A percentile compares a stretch with the other conserved stretches of the same genome.
Evolutionary conservation across 2,888 invertebrate genomes (phyloP).

Genomic region (Agapetus fuscipes): DNA sequence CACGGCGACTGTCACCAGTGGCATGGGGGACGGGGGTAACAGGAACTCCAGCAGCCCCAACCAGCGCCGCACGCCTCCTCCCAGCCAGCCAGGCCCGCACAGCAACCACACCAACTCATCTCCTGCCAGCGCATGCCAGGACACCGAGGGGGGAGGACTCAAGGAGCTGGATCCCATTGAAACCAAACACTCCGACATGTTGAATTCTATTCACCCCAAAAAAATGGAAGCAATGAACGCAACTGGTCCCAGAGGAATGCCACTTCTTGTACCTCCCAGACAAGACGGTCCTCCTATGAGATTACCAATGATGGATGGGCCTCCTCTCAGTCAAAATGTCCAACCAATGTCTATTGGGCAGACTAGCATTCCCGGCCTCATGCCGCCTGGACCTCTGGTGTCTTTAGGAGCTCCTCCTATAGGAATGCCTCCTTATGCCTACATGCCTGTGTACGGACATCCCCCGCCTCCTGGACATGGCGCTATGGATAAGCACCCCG

Average conservation of each 20-base stretch:
- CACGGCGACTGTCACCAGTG: constrained; percentile 40
- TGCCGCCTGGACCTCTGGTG: constrained; percentile 50
- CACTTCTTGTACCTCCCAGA: constrained; percentile 30
- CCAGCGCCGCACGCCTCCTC: constrained; percentile 40
- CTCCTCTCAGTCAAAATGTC: constrained; percentile 36
- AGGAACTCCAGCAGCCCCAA: constrained; percentile 32
- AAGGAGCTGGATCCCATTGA: constrained; percentile 10
- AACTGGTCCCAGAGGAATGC: constrained; percentile 29
- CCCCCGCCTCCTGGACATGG: constrained; percentile 29
- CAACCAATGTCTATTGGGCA: constrained; percentile 42
- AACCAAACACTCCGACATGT: constrained; percentile 7
- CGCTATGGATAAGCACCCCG: constrained; percentile 33
- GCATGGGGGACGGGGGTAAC: constrained; percentile 38
- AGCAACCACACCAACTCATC: constrained; percentile 7
- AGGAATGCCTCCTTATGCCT: constrained; percentile 51
- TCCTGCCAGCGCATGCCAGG: constrained; percentile 7
- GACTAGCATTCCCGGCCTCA: constrained; percentile 44
- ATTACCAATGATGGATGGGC: constrained; percentile 34
- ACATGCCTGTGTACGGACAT: constrained; percentile 37
- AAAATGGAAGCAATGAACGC: constrained; percentile 7
- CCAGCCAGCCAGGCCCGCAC: constrained; percentile 28
- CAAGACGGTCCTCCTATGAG: constrained; percentile 31
- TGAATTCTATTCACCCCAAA: constrained; percentile 4
- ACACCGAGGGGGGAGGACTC: constrained; percentile 5
- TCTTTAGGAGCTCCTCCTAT: constrained; percentile 47